A percentile compares a stretch with the other conserved stretches of the same genome.
These are phyloP conservation scores for Sebastes minor DNA, from an alignment of 2,797 vertebrate genomes.

Conservation along the genomic window DNA sequence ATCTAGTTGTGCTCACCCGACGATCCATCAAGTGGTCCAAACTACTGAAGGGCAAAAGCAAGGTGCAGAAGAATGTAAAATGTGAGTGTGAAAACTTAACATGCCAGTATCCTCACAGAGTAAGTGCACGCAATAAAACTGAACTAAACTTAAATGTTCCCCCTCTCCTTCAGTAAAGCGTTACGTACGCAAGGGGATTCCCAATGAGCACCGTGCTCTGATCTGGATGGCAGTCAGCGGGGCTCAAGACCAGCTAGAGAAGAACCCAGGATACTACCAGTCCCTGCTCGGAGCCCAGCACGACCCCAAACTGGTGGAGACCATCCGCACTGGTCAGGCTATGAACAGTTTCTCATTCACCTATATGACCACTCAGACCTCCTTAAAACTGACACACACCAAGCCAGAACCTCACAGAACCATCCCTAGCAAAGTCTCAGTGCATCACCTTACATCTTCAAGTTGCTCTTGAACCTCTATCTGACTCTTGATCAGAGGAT, in stretches of 20 bases:
- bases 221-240: slow-evolving; percentile 96
- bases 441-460: neutral
- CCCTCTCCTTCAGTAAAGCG: slow-evolving; percentile 88
- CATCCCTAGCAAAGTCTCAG: neutral
- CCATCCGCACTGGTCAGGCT: slow-evolving; percentile 90
- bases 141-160: neutral
- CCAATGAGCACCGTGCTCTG: slow-evolving; percentile 88
- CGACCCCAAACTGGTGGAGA: slow-evolving; percentile 87
- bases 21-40: slow-evolving; percentile 94
- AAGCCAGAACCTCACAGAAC: neutral
- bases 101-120: neutral
- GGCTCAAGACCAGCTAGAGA: slow-evolving; percentile 90
- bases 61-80: slow-evolving; percentile 87
- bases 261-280: slow-evolving; percentile 90
- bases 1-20: slow-evolving; percentile 88
- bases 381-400: neutral
- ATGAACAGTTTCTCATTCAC: neutral
- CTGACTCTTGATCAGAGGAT: neutral
- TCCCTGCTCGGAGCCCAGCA: slow-evolving; percentile 85
- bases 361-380: neutral
- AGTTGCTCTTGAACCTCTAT: neutral
- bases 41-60: slow-evolving; percentile 83
- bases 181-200: slow-evolving; percentile 94
- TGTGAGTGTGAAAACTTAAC: slow-evolving; percentile 77
- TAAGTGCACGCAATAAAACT: neutral